Evolutionary conservation across 1,140 invertebrate genomes (phyloP).

Genomic region (Pseudobourletiella spinata): DNA sequence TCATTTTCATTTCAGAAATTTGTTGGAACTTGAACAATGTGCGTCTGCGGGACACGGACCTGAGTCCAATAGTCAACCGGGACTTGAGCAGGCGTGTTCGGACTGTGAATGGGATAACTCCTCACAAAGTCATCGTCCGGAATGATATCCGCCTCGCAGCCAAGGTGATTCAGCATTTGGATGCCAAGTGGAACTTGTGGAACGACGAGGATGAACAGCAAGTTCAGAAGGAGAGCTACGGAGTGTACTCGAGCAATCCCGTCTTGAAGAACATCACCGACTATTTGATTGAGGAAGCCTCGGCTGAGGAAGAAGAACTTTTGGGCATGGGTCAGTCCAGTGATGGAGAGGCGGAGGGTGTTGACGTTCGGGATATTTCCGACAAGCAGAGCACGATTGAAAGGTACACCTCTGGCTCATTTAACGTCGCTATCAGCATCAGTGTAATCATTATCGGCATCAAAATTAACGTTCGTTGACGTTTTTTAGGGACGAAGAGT

Average conservation of each 20-base stretch:
- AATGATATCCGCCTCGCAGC: conserved; percentile 90
- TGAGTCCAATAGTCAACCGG: conserved; percentile 87
- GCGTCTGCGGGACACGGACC: conserved; percentile 79
- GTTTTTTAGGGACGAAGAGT: conserved; percentile 31
- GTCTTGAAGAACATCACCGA: conserved; percentile 95
- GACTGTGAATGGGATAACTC: conserved; percentile 82
- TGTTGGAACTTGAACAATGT: conserved; percentile 99
- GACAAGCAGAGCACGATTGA: conserved; percentile 57
- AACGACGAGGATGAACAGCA: conserved; percentile 45
- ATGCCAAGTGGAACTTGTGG: conserved; percentile 77
- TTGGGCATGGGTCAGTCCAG: conserved; percentile 54
- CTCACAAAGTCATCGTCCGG: conserved; percentile 79
- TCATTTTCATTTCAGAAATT: conserved; percentile 57
- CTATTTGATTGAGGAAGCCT: conserved; percentile 96
- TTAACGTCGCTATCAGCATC: too few relatives aligned
- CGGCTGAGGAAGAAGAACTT: conserved; percentile 94
- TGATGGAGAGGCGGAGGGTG: conserved; percentile 43
- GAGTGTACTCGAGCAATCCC: conserved; percentile 83
- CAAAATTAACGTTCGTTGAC: conserved; percentile 12
- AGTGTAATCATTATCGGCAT: too few relatives aligned
- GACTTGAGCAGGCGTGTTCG: conserved; percentile 87
- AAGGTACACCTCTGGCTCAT: conserved; percentile 64
- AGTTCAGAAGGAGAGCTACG: conserved; percentile 50
- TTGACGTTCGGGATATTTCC: conserved; percentile 40
- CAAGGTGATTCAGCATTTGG: conserved; percentile 89